phyloP scores from a whole-genome alignment of 2,888 invertebrate genomes.

The Carterocephalus palaemon region DNA sequence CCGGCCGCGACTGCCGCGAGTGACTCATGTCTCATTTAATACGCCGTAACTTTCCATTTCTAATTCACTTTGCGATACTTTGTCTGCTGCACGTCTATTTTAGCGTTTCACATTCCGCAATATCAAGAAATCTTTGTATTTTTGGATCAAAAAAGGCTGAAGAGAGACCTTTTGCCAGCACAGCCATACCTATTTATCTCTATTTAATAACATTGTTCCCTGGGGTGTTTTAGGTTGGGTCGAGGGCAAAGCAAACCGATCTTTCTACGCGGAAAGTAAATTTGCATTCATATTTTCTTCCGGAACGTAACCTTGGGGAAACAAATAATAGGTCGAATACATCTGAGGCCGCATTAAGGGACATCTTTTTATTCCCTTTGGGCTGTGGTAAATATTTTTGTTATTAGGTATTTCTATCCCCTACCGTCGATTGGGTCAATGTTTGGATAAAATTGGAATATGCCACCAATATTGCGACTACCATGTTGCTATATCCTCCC shows the following conservation, averaged over 20 bases:
- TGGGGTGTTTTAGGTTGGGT: slow-evolving; percentile 52
- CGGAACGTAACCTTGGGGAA: slow-evolving; percentile 56
- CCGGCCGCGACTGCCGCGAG: no score
- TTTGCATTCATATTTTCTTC: slow-evolving; percentile 69
- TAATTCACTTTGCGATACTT: slow-evolving; percentile 25
- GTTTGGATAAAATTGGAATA: slow-evolving; percentile 25
- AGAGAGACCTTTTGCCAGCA: slow-evolving; percentile 6
- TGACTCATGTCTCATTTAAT: slow-evolving; percentile 58
- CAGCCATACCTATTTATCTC: slow-evolving; percentile 43
- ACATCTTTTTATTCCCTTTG: slow-evolving; percentile 73
- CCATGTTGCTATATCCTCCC: slow-evolving; percentile 3
- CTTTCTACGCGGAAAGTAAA: slow-evolving; percentile 46
- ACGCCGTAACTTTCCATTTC: slow-evolving; percentile 60
- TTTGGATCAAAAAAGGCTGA: slow-evolving; percentile 2
- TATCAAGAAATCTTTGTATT: slow-evolving; percentile 2
- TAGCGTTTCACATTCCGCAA: background rate
- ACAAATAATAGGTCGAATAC: slow-evolving; percentile 73
- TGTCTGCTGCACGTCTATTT: slow-evolving; percentile 4
- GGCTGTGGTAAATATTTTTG: slow-evolving; percentile 75
- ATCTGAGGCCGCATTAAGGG: slow-evolving; percentile 73
- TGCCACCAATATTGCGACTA: slow-evolving; percentile 8
- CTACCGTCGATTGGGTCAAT: slow-evolving; percentile 6
- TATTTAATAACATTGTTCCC: slow-evolving; percentile 68
- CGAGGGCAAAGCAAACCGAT: slow-evolving; percentile 48
- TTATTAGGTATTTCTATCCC: slow-evolving; percentile 46